Evolutionary conservation across 2,113 vertebrate species (phyloP).

Genomic region (Formicarius rufipectus): DNA sequence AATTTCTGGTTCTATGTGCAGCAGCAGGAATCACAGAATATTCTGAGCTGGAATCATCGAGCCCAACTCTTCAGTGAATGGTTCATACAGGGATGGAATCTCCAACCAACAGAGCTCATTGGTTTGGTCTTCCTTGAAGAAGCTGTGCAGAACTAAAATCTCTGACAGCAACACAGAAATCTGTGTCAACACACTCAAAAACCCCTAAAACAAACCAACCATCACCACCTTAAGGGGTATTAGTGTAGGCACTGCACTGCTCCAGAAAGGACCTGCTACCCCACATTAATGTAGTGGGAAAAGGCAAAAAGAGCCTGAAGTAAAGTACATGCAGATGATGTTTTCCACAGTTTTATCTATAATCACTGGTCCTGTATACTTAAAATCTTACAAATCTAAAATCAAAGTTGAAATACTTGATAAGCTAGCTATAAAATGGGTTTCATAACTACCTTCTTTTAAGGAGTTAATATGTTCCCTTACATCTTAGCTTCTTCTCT

Average conservation of each 20-base stretch:
- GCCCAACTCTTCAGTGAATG: neutral
- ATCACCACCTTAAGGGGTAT: no score
- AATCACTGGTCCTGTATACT: neutral
- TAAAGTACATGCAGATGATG: neutral
- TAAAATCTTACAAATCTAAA: neutral
- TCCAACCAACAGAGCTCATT: neutral
- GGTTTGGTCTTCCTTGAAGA: neutral
- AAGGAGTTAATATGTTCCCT: neutral
- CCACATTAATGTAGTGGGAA: fast-evolving
- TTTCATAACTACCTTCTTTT: neutral
- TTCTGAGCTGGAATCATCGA: neutral
- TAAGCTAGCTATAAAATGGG: neutral
- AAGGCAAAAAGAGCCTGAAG: neutral
- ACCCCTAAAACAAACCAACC: neutral
- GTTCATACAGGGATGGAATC: neutral
- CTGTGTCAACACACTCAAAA: neutral
- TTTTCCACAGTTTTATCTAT: neutral
- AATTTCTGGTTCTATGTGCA: neutral
- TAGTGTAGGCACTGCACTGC: neutral
- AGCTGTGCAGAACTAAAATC: neutral
- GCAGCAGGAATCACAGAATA: neutral
- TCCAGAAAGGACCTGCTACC: neutral
- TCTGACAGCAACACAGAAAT: neutral
- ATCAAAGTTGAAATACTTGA: neutral
- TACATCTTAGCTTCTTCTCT: neutral